These are phyloP conservation scores for Mus spretus DNA, from an alignment of 2,797 vertebrate species.

Conservation along the genomic window DNA sequence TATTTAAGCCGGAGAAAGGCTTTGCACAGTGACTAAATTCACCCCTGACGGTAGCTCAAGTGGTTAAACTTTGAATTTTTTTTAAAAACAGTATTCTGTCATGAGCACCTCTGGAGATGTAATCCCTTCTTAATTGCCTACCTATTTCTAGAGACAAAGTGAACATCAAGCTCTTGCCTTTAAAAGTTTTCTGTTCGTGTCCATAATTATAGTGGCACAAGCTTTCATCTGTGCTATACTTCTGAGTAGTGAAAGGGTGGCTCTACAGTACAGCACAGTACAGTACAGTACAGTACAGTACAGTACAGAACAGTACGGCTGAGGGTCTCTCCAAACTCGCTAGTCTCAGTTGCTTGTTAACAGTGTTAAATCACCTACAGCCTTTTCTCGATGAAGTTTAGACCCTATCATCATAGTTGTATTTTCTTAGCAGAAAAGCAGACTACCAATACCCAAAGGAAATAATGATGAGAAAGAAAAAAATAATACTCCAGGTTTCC, in stretches of 20 bases:
- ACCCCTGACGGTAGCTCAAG: slow-evolving; percentile 22
- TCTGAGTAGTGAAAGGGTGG: not conserved
- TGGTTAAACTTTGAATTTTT: slow-evolving; percentile 44
- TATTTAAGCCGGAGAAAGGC: slow-evolving; percentile 22
- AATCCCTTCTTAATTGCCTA: not conserved
- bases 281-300: too few relatives aligned
- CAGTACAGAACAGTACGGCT: not conserved
- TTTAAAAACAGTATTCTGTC: not conserved
- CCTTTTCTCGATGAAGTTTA: not conserved
- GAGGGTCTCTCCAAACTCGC: not conserved
- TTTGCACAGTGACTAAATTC: slow-evolving; percentile 25
- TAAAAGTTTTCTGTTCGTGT: not conserved
- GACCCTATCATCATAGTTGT: not conserved
- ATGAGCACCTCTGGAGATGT: not conserved
- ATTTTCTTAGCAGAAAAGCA: slow-evolving; percentile 65
- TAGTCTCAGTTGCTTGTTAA: not conserved
- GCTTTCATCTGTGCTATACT: not conserved
- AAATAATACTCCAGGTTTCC: not conserved
- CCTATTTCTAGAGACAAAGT: slow-evolving; percentile 10
- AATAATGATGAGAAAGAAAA: not conserved
- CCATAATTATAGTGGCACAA: not conserved
- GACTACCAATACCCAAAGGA: slow-evolving; percentile 2
- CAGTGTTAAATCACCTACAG: not conserved
- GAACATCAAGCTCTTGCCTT: not conserved
- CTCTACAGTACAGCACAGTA: not conserved